These are phyloP conservation scores for Leuctra nigra DNA, from an alignment of 2,888 invertebrate species.

Conservation along the genomic window DNA sequence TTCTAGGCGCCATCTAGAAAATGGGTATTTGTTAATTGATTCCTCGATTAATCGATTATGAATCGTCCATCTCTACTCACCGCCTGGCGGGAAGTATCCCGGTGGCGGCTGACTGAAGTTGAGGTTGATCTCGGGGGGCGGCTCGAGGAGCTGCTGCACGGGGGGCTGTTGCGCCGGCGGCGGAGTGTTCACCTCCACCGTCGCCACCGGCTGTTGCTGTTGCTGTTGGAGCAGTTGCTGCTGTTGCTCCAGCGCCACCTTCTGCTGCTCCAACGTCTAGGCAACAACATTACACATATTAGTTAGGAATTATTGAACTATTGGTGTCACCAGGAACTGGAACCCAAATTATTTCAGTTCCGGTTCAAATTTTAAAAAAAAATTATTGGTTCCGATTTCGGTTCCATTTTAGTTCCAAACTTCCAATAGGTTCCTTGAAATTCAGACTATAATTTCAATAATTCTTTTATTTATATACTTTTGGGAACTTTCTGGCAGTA, in stretches of 20 bases:
- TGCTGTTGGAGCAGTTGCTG: conserved; percentile 39
- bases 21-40: no score
- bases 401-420: no score
- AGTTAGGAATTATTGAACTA: neutral
- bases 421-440: no score
- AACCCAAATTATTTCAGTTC: no score
- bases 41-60: neutral
- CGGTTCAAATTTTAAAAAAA: no score
- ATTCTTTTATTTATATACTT: no score
- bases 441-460: no score
- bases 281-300: neutral
- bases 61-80: no score
- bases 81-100: conserved; percentile 38
- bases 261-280: conserved; percentile 59
- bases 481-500: no score
- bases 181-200: conserved; percentile 25
- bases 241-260: conserved; percentile 55
- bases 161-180: conserved; percentile 20
- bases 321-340: no score
- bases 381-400: no score
- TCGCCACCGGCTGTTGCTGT: conserved; percentile 34
- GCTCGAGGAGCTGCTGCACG: conserved; percentile 30
- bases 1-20: no score
- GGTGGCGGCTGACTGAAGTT: conserved; percentile 51
- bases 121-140: conserved; percentile 30